Evolutionary conservation across 1,140 invertebrate species (phyloP), one percentile per base, ranked within the genome.

Genomic region (Meteorus sp.): DNA sequence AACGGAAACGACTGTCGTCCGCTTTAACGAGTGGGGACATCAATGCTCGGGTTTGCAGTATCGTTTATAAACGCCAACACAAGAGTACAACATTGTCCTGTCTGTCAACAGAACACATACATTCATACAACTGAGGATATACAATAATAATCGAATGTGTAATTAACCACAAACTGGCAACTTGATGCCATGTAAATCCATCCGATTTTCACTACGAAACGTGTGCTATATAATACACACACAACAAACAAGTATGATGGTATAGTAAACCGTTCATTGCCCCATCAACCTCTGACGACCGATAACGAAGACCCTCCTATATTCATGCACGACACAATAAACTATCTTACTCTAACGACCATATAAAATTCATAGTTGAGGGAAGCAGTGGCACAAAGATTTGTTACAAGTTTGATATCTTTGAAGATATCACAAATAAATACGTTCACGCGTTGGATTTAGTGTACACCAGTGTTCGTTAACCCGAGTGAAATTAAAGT

Each of bases 211-310:
- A 48, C 25, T 22, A n/a, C 35, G 13, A 13, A 15, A 8, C 15
- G 52, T 33, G n/a, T n/a, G n/a, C n/a, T n/a, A n/a, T n/a, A n/a
- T n/a, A n/a, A n/a, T n/a, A n/a, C n/a, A n/a, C n/a, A n/a, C n/a
- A n/a, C n/a, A n/a, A n/a, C n/a, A n/a, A n/a, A n/a, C n/a, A n/a
- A n/a, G n/a, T n/a, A n/a, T n/a, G n/a, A n/a, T n/a, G n/a, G n/a
- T n/a, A n/a, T n/a, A 31, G 45, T 56, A 56, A 56, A 56, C 41
- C 53, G 39, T 45, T 56, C 25, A 19, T 56, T 56, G 25, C 41
- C 31, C 53, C 19, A 22, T 45, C 9, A 45, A 11, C 19, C 11
- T 22, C 8, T 23, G 22, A 11, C 15, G 39, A 43, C 20, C 17
- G 25, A 15, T 11, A 20, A 45, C 13, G 3, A 44, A 20, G 22